Percentiles rank a stretch among this genome's conserved stretches.
phyloP scores from a whole-genome alignment of 2,113 vertebrate species.

The Cottus gobio region DNA sequence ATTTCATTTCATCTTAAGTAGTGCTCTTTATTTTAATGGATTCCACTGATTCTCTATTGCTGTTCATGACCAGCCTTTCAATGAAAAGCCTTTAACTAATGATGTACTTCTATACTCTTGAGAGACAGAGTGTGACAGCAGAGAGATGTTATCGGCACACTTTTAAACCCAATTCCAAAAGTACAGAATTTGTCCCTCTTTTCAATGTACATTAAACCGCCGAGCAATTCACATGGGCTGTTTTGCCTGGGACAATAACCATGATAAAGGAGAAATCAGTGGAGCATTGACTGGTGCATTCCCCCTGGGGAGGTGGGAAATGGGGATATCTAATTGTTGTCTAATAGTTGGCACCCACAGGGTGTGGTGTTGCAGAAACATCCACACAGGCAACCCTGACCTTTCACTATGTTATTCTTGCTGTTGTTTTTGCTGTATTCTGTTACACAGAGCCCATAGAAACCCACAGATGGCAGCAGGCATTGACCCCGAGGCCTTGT shows the following conservation, averaged over 20 bases:
- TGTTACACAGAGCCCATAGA: constrained; percentile 24
- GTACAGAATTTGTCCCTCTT: neutral
- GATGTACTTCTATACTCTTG: constrained; percentile 13
- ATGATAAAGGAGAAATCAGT: neutral
- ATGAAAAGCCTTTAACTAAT: constrained; percentile 31
- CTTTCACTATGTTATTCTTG: constrained; percentile 28
- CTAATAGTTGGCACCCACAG: constrained; percentile 31
- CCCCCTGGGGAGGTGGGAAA: neutral
- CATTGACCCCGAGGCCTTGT: constrained; percentile 25
- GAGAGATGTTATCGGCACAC: neutral
- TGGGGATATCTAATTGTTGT: constrained; percentile 2
- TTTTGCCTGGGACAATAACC: constrained; percentile 10
- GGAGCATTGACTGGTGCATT: constrained; percentile 18
- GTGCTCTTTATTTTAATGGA: constrained; percentile 41
- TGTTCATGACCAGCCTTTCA: constrained; percentile 23
- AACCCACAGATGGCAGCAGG: neutral
- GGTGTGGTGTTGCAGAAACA: constrained; percentile 30
- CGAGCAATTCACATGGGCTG: neutral
- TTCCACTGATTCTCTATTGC: constrained; percentile 28
- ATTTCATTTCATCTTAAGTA: constrained; percentile 24
- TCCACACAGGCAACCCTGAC: constrained; percentile 47
- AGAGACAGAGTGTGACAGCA: constrained; percentile 25
- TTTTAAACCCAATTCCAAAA: constrained; percentile 2
- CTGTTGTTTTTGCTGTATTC: constrained; percentile 8
- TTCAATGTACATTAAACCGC: constrained; percentile 21